Evolutionary conservation across 2,797 vertebrate species (phyloP), one percentile per base, ranked within the genome.

Genomic region (Hippopotamyrus pictus): DNA sequence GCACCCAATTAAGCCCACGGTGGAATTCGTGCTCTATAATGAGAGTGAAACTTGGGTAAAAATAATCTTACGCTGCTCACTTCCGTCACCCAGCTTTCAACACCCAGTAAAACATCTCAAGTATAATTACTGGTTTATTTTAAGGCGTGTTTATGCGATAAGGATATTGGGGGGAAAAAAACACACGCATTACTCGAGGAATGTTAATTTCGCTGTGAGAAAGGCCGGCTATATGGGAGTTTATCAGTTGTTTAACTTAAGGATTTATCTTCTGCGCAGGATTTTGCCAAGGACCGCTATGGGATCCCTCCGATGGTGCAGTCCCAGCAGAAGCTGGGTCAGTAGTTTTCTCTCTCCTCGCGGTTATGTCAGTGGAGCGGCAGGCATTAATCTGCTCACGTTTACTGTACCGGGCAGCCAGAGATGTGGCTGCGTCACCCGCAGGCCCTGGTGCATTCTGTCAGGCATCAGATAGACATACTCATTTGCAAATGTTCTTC

Each of bases 231-330:
- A 29, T 37, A 73, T 1, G 4, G 29, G 6, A 88, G 29, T 89
- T 88, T 12, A 57, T 83, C 65, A 88, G 82, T 87, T 90, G 91
- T 41, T 37, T 79, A 41, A 50, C 33, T n/a, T 22, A 11, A 7
- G 33, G 90, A 86, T 5, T 1, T 33, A 90, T 92, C 29, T 86
- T 86, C 89, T 79, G 89, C 92, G 41, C 92, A 99, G 99, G 99
- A 99, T 94, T 99, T 98, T 95, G 97, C 98, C 91, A 98, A 98
- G 95, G 99, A 99, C 93, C 96, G 96, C 91, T 99, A 99, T 84
- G 98, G 98, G 86, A 92, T 98, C 90, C 92, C 95, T 50, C 94
- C 96, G 65, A 96, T 99, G 97, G 96, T 99, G 93, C 98, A 99
- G 90, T 99, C 98, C 54, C 97, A 98, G 94, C 96, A 99, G 90